These are phyloP conservation scores for Rhinogobio ventralis DNA, from an alignment of 2,797 vertebrate species.

Conservation along the genomic window DNA sequence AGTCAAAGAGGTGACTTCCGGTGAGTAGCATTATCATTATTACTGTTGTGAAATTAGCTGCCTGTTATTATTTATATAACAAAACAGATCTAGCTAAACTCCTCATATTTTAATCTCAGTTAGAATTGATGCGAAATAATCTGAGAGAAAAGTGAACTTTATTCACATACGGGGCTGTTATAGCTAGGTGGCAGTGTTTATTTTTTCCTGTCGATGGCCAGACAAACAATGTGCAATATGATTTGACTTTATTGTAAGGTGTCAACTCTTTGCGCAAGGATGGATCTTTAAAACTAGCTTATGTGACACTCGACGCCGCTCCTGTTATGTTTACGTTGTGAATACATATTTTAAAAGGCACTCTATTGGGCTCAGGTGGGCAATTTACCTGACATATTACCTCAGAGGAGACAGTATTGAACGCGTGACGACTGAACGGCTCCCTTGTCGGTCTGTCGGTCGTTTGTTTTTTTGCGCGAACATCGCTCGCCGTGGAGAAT, in stretches of 20 bases:
- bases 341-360: not conserved
- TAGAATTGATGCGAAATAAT: not conserved
- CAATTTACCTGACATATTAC: conserved; percentile 21
- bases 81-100: not conserved
- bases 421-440: conserved; percentile 10
- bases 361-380: conserved; percentile 4
- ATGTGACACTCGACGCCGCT: not conserved
- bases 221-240: not conserved
- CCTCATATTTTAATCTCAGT: not conserved
- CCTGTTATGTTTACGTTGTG: not conserved
- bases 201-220: conserved; percentile 17
- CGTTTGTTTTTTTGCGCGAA: conserved; percentile 65
- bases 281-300: not conserved
- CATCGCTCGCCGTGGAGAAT: conserved; percentile 58
- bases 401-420: not conserved
- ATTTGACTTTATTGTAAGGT: not conserved
- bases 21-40: not conserved
- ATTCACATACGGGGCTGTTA: conserved; percentile 17
- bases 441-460: conserved; percentile 63
- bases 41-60: not conserved
- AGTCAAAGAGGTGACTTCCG: not conserved
- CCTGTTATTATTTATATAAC: not conserved
- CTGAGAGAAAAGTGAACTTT: conserved; percentile 12
- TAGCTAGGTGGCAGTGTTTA: conserved; percentile 67
- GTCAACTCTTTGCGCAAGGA: not conserved